These are phyloP conservation scores for Capromys pilorides DNA, from an alignment of 2,797 vertebrate genomes.

Conservation along the genomic window DNA sequence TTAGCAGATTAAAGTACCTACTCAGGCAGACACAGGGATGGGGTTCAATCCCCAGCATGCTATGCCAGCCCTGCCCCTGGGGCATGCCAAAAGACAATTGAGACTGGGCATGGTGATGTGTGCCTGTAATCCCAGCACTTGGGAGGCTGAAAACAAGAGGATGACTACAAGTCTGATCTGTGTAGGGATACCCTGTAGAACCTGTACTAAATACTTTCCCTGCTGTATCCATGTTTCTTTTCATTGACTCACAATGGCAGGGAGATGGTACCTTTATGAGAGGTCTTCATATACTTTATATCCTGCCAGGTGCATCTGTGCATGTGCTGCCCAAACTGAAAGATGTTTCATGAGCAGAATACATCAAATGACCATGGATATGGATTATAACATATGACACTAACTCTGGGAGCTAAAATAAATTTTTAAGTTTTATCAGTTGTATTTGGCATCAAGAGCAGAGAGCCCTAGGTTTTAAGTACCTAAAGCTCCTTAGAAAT, in stretches of 20 bases:
- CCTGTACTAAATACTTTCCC: neutral
- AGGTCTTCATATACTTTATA: neutral
- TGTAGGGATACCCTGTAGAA: too few species aligned
- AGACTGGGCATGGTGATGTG: too few species aligned
- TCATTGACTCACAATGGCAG: neutral
- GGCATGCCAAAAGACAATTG: too few species aligned
- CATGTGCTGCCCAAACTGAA: neutral
- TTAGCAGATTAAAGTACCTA: too few species aligned
- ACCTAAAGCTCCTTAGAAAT: neutral
- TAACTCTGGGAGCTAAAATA: neutral
- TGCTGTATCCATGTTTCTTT: neutral
- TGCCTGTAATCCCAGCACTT: too few species aligned
- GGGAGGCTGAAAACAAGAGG: too few species aligned
- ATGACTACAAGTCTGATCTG: too few species aligned
- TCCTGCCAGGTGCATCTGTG: neutral
- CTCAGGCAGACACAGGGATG: too few species aligned
- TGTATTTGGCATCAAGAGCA: neutral
- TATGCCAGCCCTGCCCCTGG: too few species aligned
- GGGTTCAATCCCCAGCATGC: too few species aligned
- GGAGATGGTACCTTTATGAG: neutral
- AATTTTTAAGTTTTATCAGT: neutral
- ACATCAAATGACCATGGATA: neutral
- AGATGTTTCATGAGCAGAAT: neutral
- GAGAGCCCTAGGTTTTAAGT: neutral
- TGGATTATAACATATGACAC: neutral